Percentiles rank a stretch among this genome's conserved stretches.
Conservation (phyloP, 2,797 vertebrate genomes). For the Spea hammondii region DNA sequence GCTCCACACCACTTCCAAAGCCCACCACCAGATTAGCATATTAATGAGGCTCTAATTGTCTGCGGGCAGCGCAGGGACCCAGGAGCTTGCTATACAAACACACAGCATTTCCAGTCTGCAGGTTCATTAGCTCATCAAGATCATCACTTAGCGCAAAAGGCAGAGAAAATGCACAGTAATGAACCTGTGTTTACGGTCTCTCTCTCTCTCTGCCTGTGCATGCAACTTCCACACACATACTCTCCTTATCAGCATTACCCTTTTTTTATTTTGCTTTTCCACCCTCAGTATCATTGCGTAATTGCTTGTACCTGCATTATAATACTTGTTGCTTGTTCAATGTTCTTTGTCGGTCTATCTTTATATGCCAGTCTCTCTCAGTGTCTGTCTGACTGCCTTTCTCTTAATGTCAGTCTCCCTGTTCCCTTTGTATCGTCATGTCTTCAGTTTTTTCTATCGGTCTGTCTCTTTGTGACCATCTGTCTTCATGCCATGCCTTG, state of each 20-base stretch:
- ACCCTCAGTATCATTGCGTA: not conserved
- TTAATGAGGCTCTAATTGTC: constrained; percentile 84
- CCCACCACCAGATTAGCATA: constrained; percentile 83
- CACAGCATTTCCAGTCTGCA: constrained; percentile 66
- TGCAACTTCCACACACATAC: constrained; percentile 25
- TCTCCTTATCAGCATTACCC: constrained; percentile 11
- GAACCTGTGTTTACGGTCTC: constrained; percentile 70
- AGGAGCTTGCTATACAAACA: constrained; percentile 83
- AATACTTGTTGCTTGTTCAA: too few species aligned
- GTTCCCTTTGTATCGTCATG: not conserved
- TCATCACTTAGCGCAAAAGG: constrained; percentile 78
- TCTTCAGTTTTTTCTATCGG: too few species aligned
- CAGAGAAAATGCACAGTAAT: constrained; percentile 78
- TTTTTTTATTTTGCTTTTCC: not conserved
- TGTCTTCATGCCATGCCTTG: too few species aligned
- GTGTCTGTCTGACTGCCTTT: not conserved
- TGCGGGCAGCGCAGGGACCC: constrained; percentile 75
- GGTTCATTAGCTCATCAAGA: constrained; percentile 85
- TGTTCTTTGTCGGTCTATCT: not conserved
- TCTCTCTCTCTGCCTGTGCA: constrained; percentile 57
- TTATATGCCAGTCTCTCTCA: not conserved
- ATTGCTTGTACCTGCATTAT: not conserved
- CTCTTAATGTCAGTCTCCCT: not conserved
- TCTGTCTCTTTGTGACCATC: too few species aligned
- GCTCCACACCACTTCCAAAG: constrained; percentile 78